Evolutionary conservation across 2,888 invertebrate genomes (phyloP), one percentile per base, ranked within the genome.

Genomic region (Lasioglossum calceatum): DNA sequence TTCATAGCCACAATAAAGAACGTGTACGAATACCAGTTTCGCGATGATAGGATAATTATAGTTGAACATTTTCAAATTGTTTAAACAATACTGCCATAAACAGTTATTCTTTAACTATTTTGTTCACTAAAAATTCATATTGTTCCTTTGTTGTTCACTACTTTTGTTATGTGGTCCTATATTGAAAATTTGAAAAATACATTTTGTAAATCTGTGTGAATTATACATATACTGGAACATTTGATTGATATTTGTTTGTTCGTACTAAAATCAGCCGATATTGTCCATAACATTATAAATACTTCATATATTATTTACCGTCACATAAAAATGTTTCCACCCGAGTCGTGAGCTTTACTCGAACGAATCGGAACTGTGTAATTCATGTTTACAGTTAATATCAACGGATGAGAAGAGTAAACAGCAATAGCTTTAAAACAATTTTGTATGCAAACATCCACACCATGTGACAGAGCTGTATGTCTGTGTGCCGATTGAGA

Each of bases 381-480:
- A 70, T 70, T 39, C 42, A 12, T n/a, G 23, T 70, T 70, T 70
- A 70, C 42, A 70, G 39, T 39, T 36, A 39, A 39, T 39, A 36
- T 5, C 36, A 70, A 39, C n/a, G 70, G 36, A 67, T 19, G 36
- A 36, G 67, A 23, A 23, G 19, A 23, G 67, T 3, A 67, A 67
- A 67, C 19, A 67, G 4, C 19, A 32, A 36, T 36, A 67, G 10
- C 19, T 36, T 67, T 67, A 58, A 44, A 32, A 58, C 70, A 81
- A 75, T 75, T 81, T 61, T 75, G 23, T 36, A 27, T 27, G 47
- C 58, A 81, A 83, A 83, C 74, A 75, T 81, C 61, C 67, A 39
- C 58, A 42, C 12, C 44, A 58, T 12, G 58, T 47, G 67, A 23
- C 44, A 58, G 67, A 81, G 2, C 4, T 3, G 19, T 19, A 23